Conservation (phyloP, 2,888 invertebrate genomes). For the Hydriomena furcata region DNA sequence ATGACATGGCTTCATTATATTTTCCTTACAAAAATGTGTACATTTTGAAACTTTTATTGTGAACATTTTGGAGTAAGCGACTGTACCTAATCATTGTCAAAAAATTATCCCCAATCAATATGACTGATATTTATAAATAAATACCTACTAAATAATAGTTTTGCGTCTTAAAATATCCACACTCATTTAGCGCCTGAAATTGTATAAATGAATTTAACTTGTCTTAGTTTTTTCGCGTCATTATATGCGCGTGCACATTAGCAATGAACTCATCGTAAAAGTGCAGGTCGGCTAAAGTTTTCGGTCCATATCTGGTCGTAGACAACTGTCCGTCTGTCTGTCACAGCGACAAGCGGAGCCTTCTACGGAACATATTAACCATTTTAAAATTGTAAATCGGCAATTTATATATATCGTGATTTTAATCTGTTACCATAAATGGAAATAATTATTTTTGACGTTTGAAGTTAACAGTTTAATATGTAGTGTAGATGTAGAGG, state of each 20-base stretch:
- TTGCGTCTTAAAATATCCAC: background rate
- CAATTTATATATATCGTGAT: slow-evolving; percentile 62
- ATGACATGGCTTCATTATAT: no score
- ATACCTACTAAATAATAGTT: no score
- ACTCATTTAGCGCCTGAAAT: background rate
- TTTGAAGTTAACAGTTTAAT: slow-evolving; percentile 34
- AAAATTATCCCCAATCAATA: no score
- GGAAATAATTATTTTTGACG: slow-evolving; percentile 63
- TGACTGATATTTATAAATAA: no score
- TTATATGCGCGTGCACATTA: slow-evolving; percentile 21
- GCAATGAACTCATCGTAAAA: slow-evolving; percentile 39
- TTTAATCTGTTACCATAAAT: slow-evolving; percentile 47
- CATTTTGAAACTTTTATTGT: no score
- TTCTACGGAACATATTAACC: slow-evolving; percentile 68
- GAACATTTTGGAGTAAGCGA: no score
- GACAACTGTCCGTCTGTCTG: slow-evolving; percentile 61
- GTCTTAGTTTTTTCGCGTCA: slow-evolving; percentile 21
- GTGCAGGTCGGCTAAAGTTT: slow-evolving; percentile 36
- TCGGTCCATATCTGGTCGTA: slow-evolving; percentile 43
- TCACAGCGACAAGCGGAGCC: slow-evolving; percentile 54
- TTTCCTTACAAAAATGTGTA: no score
- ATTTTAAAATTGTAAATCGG: slow-evolving; percentile 70
- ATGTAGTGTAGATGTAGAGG: background rate
- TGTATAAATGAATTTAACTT: slow-evolving; percentile 17
- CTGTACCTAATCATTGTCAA: no score